These are phyloP conservation scores for Sternotherus odoratus DNA, from an alignment of 2,797 vertebrate genomes.

Conservation along the genomic window DNA sequence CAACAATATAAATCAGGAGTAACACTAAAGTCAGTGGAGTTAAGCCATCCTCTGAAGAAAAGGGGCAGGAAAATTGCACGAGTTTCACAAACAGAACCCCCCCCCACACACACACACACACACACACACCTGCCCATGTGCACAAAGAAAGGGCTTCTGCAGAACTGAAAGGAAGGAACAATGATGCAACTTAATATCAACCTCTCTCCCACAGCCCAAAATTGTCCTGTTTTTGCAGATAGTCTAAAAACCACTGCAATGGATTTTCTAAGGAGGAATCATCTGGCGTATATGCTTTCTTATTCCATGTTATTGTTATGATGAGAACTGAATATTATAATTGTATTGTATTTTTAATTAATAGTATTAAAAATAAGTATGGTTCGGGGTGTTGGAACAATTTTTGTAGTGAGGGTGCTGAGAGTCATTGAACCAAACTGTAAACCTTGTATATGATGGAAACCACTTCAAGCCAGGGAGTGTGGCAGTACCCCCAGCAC, in stretches of 20 bases:
- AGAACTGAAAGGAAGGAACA: conserved; percentile 20
- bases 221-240: neutral
- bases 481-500: too few species aligned
- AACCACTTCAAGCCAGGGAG: too few species aligned
- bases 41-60: neutral
- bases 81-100: neutral
- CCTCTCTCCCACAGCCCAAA: neutral
- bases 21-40: neutral
- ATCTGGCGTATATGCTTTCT: neutral
- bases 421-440: too few species aligned
- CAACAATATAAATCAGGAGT: neutral
- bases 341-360: neutral
- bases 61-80: neutral
- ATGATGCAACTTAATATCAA: neutral
- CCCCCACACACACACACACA: too few species aligned
- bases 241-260: neutral
- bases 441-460: too few species aligned
- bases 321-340: neutral
- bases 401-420: too few species aligned
- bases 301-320: neutral
- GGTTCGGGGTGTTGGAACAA: too few species aligned
- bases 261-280: neutral
- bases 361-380: neutral
- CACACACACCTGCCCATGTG: rapidly evolving
- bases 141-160: neutral